A percentile compares a stretch with the other conserved stretches of the same genome.
Evolutionary conservation across 1,140 invertebrate genomes (phyloP).

Genomic region (Nixonia krombeini): DNA sequence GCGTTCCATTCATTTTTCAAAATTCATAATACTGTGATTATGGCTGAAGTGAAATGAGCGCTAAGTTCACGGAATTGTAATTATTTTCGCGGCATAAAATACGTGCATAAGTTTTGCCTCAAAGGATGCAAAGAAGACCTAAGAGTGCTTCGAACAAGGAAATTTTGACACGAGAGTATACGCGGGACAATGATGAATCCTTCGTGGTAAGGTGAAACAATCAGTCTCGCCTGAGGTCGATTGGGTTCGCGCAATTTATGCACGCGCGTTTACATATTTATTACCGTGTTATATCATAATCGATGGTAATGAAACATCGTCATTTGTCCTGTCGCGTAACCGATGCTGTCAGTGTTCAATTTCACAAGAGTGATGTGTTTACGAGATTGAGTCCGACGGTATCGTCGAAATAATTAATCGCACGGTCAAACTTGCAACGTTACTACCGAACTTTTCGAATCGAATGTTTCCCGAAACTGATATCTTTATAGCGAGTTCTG

Average conservation of each 20-base stretch:
- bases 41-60: too few species aligned
- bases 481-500: conserved; percentile 48
- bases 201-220: not conserved
- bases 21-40: too few species aligned
- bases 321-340: not conserved
- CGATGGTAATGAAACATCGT: conserved; percentile 6
- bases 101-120: not conserved
- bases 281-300: conserved; percentile 28
- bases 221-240: not conserved
- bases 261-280: conserved; percentile 39
- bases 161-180: conserved; percentile 20
- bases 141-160: too few species aligned
- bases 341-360: not conserved
- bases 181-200: conserved; percentile 13
- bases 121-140: too few species aligned
- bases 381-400: conserved; percentile 38
- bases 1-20: too few species aligned
- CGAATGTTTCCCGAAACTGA: conserved; percentile 41
- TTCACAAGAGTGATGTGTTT: conserved; percentile 34
- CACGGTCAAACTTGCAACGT: conserved; percentile 14
- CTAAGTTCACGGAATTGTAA: too few species aligned
- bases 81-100: too few species aligned
- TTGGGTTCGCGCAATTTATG: conserved; percentile 6
- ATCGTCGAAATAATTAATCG: conserved; percentile 44
- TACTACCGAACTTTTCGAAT: conserved; percentile 42